These are phyloP conservation scores for Platerodrilus igneus DNA, from an alignment of 2,888 invertebrate species.

Conservation along the genomic window DNA sequence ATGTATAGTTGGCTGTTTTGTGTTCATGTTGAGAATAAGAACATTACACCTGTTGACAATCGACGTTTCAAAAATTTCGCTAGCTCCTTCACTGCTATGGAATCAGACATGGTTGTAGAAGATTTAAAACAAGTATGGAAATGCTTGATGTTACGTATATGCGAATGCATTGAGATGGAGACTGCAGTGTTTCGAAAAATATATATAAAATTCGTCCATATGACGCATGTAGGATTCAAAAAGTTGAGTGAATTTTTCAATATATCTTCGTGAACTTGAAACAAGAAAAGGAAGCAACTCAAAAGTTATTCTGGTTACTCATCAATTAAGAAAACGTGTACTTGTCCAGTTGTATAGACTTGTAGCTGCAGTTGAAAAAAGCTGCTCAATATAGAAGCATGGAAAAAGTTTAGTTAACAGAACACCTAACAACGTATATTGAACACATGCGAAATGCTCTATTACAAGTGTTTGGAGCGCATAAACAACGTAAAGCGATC, in stretches of 20 bases:
- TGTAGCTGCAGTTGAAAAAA: not conserved
- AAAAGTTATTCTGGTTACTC: not conserved
- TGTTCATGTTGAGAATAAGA: not conserved
- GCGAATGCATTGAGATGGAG: slow-evolving; percentile 11
- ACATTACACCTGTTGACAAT: not conserved
- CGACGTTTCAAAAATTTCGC: slow-evolving; percentile 4
- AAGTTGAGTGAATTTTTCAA: slow-evolving; percentile 1
- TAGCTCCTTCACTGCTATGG: slow-evolving; percentile 6
- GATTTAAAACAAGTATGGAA: slow-evolving; percentile 5
- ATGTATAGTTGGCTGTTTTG: not conserved
- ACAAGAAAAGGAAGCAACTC: too few relatives aligned
- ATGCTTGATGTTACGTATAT: slow-evolving; percentile 6
- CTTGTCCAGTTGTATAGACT: not conserved
- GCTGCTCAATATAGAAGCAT: not conserved
- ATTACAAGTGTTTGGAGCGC: not conserved
- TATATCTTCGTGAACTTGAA: too few relatives aligned
- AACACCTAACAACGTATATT: not conserved
- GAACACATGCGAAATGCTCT: not conserved
- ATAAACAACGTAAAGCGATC: too few relatives aligned
- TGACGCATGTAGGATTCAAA: not conserved
- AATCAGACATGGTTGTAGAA: slow-evolving; percentile 7
- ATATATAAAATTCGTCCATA: not conserved
- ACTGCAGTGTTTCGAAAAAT: slow-evolving; percentile 13
- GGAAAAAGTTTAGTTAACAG: not conserved
- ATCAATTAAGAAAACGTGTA: not conserved